phyloP scores from a whole-genome alignment of 2,113 vertebrate species.

The Malurus melanocephalus region DNA sequence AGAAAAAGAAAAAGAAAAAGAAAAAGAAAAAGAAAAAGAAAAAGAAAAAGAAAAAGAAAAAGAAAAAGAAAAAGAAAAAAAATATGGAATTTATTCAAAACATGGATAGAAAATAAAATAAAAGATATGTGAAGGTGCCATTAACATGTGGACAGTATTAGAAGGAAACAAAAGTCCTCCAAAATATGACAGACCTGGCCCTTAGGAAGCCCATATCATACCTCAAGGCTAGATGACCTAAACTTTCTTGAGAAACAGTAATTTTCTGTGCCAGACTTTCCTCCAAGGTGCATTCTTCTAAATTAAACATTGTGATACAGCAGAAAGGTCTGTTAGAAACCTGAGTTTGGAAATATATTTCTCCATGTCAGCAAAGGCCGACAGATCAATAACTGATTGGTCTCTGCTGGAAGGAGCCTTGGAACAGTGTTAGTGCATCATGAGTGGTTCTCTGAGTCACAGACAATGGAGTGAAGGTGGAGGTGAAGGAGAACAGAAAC shows the following conservation, averaged over 20 bases:
- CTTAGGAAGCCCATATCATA: not conserved
- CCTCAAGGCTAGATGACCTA: not conserved
- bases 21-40: not conserved
- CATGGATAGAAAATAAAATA: not conserved
- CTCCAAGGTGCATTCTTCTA: not conserved
- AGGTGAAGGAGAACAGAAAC: not conserved
- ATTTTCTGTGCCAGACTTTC: not conserved
- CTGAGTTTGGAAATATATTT: constrained; percentile 40
- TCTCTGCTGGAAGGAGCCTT: constrained; percentile 18
- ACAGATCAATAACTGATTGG: constrained; percentile 39
- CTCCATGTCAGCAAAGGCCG: constrained; percentile 24
- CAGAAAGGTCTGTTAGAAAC: constrained; percentile 42
- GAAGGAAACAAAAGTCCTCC: not conserved
- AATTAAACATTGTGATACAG: constrained; percentile 26
- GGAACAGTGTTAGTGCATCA: not conserved
- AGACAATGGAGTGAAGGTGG: not conserved
- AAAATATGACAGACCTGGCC: not conserved
- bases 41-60: not conserved
- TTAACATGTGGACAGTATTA: not conserved
- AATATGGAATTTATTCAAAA: not conserved
- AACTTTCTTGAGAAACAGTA: not conserved
- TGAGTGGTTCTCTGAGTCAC: not conserved
- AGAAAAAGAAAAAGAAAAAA: not conserved
- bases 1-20: not conserved
- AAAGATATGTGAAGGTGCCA: not conserved